phyloP scores from a whole-genome alignment of 2,888 invertebrate species.

The Caenorhabditis sp. region DNA sequence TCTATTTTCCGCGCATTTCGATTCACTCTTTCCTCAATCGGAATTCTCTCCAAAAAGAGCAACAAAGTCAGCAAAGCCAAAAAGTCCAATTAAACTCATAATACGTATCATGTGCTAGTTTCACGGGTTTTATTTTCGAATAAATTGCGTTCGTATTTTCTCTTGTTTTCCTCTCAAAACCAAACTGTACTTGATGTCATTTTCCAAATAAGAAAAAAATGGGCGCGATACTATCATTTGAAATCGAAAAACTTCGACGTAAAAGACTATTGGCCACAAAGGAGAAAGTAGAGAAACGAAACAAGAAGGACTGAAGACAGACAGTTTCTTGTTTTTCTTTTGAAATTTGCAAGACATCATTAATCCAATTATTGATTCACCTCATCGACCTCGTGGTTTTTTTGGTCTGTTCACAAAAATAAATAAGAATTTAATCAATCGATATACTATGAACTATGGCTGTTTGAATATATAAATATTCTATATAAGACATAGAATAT shows the following conservation, averaged over 20 bases:
- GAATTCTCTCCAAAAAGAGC: not conserved
- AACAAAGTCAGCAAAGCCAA: slow-evolving; percentile 18
- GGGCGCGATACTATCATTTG: not conserved
- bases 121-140: not conserved
- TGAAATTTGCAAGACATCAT: not conserved
- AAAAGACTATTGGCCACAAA: not conserved
- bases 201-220: not conserved
- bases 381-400: not conserved
- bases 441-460: no score
- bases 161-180: not conserved
- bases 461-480: not conserved
- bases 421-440: no score
- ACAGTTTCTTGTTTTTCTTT: not conserved
- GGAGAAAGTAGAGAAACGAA: not conserved
- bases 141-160: not conserved
- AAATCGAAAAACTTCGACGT: slow-evolving; percentile 1
- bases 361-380: not conserved
- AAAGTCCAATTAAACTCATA: slow-evolving; percentile 15
- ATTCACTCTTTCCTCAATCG: not conserved
- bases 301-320: not conserved
- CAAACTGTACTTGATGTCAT: not conserved
- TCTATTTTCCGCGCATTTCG: slow-evolving; percentile 6
- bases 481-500: not conserved
- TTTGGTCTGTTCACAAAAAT: no score
- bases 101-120: not conserved